These are phyloP conservation scores for Polymixis flavicincta DNA, from an alignment of 2,888 invertebrate genomes.

Conservation along the genomic window DNA sequence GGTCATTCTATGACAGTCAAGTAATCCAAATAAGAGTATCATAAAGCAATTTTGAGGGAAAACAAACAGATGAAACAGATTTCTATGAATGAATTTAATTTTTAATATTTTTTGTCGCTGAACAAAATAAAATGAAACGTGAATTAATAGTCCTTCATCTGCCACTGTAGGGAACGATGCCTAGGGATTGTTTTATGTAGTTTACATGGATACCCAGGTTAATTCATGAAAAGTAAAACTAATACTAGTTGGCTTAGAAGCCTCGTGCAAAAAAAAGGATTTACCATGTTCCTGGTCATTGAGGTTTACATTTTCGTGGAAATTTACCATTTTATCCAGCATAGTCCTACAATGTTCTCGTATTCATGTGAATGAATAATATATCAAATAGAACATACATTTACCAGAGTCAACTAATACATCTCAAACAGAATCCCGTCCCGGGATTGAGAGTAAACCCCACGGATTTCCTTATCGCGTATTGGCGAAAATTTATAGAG, in stretches of 20 bases:
- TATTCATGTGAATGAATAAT: constrained; percentile 48
- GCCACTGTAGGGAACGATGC: too few species aligned
- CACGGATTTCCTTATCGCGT: constrained; percentile 77
- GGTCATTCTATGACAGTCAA: constrained; percentile 1
- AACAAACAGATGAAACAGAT: neutral
- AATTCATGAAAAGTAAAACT: neutral
- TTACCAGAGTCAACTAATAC: constrained; percentile 69
- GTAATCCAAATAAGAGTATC: constrained; percentile 21
- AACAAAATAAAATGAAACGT: neutral
- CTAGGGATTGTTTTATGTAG: too few species aligned
- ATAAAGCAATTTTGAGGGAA: neutral
- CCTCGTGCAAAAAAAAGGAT: too few species aligned
- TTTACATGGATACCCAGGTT: neutral
- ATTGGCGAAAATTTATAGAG: constrained; percentile 85
- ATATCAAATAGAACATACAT: constrained; percentile 52
- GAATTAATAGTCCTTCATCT: too few species aligned
- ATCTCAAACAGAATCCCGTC: constrained; percentile 68
- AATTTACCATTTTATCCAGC: neutral
- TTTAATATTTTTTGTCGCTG: neutral
- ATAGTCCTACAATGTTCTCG: neutral
- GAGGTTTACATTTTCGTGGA: too few species aligned
- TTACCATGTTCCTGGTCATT: too few species aligned
- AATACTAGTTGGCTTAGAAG: too few species aligned
- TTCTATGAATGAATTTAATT: neutral
- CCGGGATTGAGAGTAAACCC: constrained; percentile 72